These are phyloP conservation scores for Discoglossus pictus DNA, from an alignment of 2,797 vertebrate species.

Conservation along the genomic window DNA sequence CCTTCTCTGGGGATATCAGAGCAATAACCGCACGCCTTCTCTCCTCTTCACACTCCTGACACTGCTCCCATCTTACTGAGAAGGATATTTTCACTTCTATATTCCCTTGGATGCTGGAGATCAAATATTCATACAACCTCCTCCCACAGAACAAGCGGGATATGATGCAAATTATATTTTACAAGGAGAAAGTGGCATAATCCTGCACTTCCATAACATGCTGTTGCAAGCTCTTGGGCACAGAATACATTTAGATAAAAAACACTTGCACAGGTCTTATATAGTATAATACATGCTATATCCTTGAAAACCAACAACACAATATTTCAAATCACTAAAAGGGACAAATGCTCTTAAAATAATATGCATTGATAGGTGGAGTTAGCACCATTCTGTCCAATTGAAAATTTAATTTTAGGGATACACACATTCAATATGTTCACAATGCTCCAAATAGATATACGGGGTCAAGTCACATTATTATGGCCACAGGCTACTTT, in stretches of 20 bases:
- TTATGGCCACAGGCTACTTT: no score
- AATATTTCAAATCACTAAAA: no score
- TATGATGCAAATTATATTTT: constrained; percentile 22
- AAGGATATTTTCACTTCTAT: constrained; percentile 42
- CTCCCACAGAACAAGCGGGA: constrained; percentile 20
- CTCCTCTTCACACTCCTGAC: constrained; percentile 47
- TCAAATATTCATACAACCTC: constrained; percentile 47
- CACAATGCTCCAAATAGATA: no score
- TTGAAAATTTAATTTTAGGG: no score
- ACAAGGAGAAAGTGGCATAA: constrained; percentile 20
- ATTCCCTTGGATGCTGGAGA: constrained; percentile 40
- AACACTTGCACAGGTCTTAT: background rate
- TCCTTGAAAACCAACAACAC: no score
- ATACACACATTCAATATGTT: no score
- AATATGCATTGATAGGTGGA: no score
- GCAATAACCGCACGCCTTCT: constrained; percentile 45
- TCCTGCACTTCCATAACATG: no score
- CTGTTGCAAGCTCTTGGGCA: background rate
- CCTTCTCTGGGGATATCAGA: constrained; percentile 33
- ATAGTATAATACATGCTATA: constrained; percentile 5
- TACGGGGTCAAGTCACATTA: no score
- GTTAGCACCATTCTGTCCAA: no score
- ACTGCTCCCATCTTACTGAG: constrained; percentile 33
- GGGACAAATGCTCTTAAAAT: no score
- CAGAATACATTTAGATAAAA: constrained; percentile 3